These are phyloP conservation scores for Zaprionus obscuricornis DNA, from an alignment of 2,888 invertebrate genomes.

Conservation along the genomic window DNA sequence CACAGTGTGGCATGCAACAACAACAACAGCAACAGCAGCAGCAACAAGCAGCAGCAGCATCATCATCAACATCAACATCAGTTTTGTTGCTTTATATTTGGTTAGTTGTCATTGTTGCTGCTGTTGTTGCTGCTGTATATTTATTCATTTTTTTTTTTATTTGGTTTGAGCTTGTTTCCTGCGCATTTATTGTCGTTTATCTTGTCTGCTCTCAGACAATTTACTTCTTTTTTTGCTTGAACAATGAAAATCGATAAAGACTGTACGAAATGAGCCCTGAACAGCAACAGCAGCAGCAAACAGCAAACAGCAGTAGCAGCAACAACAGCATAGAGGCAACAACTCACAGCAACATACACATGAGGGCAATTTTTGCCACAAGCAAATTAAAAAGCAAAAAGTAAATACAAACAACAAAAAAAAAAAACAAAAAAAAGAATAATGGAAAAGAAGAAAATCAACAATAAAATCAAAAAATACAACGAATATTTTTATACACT, in stretches of 20 bases:
- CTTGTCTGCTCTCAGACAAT: conserved; percentile 39
- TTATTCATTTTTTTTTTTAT: conserved; percentile 10
- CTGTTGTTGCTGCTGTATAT: not conserved
- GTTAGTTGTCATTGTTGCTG: not conserved
- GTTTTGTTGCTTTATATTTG: conserved; percentile 14
- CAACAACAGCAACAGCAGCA: conserved; percentile 15
- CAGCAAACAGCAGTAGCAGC: not conserved
- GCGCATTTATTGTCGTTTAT: conserved; percentile 53
- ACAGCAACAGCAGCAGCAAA: too few relatives aligned
- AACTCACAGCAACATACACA: not conserved
- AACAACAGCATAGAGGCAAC: not conserved
- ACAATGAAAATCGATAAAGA: conserved; percentile 58
- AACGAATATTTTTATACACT: conserved; percentile 23
- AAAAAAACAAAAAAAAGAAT: conserved; percentile 3
- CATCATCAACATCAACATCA: too few relatives aligned
- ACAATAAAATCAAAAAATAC: not conserved
- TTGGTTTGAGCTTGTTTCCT: conserved; percentile 35
- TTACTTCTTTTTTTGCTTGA: conserved; percentile 17
- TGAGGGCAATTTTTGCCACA: conserved; percentile 30
- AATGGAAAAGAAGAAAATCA: conserved; percentile 3
- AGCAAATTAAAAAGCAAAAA: conserved; percentile 43
- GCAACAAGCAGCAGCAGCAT: too few relatives aligned
- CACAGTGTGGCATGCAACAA: conserved; percentile 2
- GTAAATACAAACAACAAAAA: conserved; percentile 21
- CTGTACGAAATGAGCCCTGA: conserved; percentile 16